Evolutionary conservation across 2,113 vertebrate species (phyloP), one percentile per base, ranked within the genome.

Genomic region (Zosterops japonicus): DNA sequence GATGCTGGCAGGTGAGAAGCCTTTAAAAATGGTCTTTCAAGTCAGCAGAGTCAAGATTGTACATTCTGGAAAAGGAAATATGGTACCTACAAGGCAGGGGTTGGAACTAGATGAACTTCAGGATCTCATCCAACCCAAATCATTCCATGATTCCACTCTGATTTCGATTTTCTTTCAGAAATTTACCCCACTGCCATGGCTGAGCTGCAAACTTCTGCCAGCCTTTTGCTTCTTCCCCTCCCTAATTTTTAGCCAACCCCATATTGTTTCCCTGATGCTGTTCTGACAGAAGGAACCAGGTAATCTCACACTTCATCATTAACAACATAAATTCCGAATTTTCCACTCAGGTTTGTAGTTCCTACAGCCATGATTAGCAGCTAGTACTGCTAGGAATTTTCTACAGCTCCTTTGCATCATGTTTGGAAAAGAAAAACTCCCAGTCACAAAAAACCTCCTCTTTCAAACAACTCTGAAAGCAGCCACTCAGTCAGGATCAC

Each of bases 1-100:
- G 71, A 39, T 33, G 39, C 27, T 56, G 44, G 19, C 5, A 57
- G 46, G 70, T 24, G 8, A 72, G n/a, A 33, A 1, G 6, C 39
- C 47, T n/a, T n/a, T 49, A 60, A 47, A 53, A 47, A 69, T 16
- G 25, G 9, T 44, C 33, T 14, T 61, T 61, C 25, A 31, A 69
- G 29, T 35, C 41, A 76, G 29, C 55, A 83, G 47, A 61, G 55
- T 3, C 52, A 76, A 53, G 49, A 79, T 1, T 9, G 29, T 12
- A 79, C 31, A 31, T 93, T n/a, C 24, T 76, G 7, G 50, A 57
- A 69, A 95, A 79, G 46, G 6, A 65, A 75, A 68, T 2, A 28
- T 0, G 2, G 50, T 24, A 39, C 25, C 25, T n/a, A n/a, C 21
- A 23, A 47, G 24, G 47, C 21, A 60, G 41, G n/a, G 21, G 4